Conservation (phyloP, 2,888 invertebrate genomes). For the Zaprionus lineosus region DNA sequence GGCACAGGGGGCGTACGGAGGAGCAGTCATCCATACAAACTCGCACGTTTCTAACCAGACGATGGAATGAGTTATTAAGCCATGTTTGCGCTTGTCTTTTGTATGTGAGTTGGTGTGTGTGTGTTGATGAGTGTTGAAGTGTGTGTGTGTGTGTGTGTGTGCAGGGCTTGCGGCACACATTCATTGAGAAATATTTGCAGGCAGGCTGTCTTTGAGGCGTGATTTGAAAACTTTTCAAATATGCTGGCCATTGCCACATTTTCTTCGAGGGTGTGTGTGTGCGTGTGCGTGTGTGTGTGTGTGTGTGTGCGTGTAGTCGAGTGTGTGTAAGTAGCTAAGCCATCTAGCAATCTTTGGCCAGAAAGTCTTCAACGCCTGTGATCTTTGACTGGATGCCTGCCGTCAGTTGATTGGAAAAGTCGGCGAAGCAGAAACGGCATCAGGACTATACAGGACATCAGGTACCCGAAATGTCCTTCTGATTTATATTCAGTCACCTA, state of each 20-base stretch:
- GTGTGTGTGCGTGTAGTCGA: constrained; percentile 27
- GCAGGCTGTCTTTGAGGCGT: constrained; percentile 64
- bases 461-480: constrained; percentile 16
- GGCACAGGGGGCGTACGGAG: constrained; percentile 8
- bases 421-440: constrained; percentile 71
- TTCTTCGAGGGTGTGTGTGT: constrained; percentile 21
- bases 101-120: not conserved
- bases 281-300: constrained; percentile 7
- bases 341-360: constrained; percentile 34
- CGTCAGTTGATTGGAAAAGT: constrained; percentile 80
- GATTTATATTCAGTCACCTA: constrained; percentile 34
- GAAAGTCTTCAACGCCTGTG: constrained; percentile 40
- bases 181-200: constrained; percentile 73
- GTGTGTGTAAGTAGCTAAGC: constrained; percentile 37
- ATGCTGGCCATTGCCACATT: constrained; percentile 68
- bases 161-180: too few species aligned
- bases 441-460: constrained; percentile 31
- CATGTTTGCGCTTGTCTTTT: constrained; percentile 69
- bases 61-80: constrained; percentile 75
- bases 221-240: constrained; percentile 79
- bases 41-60: constrained; percentile 25
- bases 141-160: constrained; percentile 1
- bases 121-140: constrained; percentile 3
- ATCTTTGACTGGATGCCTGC: constrained; percentile 60
- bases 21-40: constrained; percentile 34